Conservation (phyloP, 2,113 vertebrate species). For the Toxotes jaculatrix region DNA sequence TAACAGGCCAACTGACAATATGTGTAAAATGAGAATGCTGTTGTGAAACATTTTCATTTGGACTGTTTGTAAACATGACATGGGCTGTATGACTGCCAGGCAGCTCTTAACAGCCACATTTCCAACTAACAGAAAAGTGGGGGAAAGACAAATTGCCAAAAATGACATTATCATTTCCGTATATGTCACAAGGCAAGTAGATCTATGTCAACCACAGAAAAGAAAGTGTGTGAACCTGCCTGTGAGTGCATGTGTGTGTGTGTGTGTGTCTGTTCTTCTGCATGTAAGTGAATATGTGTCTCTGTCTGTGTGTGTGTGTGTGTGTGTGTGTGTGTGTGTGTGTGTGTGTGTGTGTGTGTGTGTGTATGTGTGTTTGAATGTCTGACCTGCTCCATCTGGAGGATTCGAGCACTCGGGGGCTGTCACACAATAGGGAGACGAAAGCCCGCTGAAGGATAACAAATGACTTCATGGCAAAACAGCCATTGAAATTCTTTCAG, state of each 20-base stretch:
- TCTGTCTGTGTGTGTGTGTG: constrained; percentile 30
- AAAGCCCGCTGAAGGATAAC: constrained; percentile 98
- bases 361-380: constrained; percentile 78
- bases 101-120: constrained; percentile 72
- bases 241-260: constrained; percentile 2
- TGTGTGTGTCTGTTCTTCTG: too few species aligned
- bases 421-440: constrained; percentile 98
- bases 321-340: constrained; percentile 32
- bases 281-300: neutral
- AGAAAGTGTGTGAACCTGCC: constrained; percentile 85
- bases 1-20: constrained; percentile 84
- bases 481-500: constrained; percentile 99
- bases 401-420: constrained; percentile 93
- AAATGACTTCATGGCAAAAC: constrained; percentile 99
- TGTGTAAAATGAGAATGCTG: constrained; percentile 65
- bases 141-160: constrained; percentile 89
- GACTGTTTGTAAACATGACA: constrained; percentile 77
- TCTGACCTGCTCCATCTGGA: constrained; percentile 93
- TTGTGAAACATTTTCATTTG: constrained; percentile 73
- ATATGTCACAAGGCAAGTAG: constrained; percentile 86
- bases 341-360: constrained; percentile 51
- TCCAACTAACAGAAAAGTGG: constrained; percentile 83
- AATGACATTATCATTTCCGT: constrained; percentile 91
- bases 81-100: constrained; percentile 62
- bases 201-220: constrained; percentile 89